Evolutionary conservation across 2,113 vertebrate species (phyloP), one percentile per base, ranked within the genome.

Genomic region (Desmodus rotundus): DNA sequence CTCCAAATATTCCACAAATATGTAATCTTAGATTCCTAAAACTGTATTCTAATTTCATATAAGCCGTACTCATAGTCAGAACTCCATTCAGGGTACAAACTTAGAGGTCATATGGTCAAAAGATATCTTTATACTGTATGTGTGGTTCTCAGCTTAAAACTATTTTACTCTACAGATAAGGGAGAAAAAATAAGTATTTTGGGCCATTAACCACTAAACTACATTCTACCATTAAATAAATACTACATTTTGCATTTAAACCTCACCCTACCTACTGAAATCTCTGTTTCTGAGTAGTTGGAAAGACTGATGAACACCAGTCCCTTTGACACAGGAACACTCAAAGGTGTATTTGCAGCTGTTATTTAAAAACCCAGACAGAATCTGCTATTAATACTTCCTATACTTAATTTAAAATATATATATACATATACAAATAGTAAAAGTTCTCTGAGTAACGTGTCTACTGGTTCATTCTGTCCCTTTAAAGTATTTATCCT

Each of bases 1-100:
- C 89, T 91, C 90, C 36, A 87, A 87, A 93, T 87, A 87, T 33
- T 67, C 67, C 56, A 94, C 76, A 88, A 73, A 50, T 70, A 84
- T 56, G 72, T 70, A 73, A 91, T 81, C 70, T 91, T 54, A 68
- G 26, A 93, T 93, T 93, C 65, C 90, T 38, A 89, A 93, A 91
- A 73, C 16, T 82, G 12, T 81, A 74, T 45, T 88, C 54, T 88
- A 77, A 89, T 94, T 52, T 96, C 38, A 87, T 80, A 65, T 24
- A 90, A 90, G 43, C 19, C 61, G 83, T 36, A 92, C 9, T 43
- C 50, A 68, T 26, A 65, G 15, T 74, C 56, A 73, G 24, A 96
- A 92, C 31, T 43, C 54, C 78, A 77, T 68, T 45, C 31, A 77
- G 70, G 41, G 16, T 85, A 92, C 52, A 87, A 94, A 89, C 14